phyloP scores from a whole-genome alignment of 2,888 invertebrate species.

The Pegoplata infirma region DNA sequence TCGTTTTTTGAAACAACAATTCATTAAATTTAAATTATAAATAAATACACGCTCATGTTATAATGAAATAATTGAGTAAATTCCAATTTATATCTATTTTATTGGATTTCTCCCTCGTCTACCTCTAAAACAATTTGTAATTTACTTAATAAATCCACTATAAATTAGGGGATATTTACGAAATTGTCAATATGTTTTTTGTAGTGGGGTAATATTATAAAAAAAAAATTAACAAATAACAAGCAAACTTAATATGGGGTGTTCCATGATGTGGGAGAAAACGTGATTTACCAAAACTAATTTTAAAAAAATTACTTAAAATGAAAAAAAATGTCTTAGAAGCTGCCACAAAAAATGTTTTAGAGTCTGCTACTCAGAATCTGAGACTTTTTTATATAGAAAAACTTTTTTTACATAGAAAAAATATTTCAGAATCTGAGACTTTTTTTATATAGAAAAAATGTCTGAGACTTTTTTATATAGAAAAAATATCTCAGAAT shows the following conservation, averaged over 20 bases:
- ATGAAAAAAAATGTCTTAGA: too few species aligned
- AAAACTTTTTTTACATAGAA: too few species aligned
- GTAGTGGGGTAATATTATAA: constrained; percentile 11
- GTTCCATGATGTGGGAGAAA: not conserved
- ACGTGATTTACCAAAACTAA: too few species aligned
- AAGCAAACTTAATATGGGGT: not conserved
- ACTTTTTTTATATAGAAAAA: too few species aligned
- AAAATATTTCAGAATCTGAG: too few species aligned
- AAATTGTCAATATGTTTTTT: constrained; percentile 35
- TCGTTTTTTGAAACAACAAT: constrained; percentile 37
- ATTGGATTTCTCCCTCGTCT: constrained; percentile 21
- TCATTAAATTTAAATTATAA: constrained; percentile 52
- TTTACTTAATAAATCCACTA: constrained; percentile 46
- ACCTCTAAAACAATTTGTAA: constrained; percentile 22
- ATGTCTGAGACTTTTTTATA: too few species aligned
- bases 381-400: too few species aligned
- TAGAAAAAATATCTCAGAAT: too few species aligned
- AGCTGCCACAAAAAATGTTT: too few species aligned
- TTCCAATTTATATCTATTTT: constrained; percentile 38
- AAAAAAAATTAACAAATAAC: not conserved
- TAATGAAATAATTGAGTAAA: constrained; percentile 14
- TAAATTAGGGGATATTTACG: constrained; percentile 50
- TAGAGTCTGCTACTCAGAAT: too few species aligned
- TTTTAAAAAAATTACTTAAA: too few species aligned
- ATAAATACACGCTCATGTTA: constrained; percentile 35